These are phyloP conservation scores for Cichladusa arquata DNA, from an alignment of 2,113 vertebrate genomes.

Conservation along the genomic window DNA sequence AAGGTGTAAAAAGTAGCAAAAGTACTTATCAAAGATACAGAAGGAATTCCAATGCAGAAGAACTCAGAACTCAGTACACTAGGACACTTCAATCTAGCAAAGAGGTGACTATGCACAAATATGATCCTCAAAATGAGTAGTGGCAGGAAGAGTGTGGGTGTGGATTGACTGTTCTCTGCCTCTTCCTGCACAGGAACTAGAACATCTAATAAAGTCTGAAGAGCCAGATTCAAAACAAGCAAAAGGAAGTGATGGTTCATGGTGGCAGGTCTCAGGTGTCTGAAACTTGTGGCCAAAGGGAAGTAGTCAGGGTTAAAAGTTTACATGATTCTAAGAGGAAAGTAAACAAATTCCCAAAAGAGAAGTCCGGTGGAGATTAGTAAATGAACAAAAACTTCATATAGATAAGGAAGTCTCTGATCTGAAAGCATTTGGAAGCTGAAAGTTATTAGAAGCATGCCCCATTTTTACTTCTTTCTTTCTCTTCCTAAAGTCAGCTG, in stretches of 20 bases:
- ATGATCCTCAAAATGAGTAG: not conserved
- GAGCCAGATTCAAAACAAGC: not conserved
- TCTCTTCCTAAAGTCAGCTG: not conserved
- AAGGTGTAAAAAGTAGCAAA: not conserved
- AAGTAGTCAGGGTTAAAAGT: constrained; percentile 10
- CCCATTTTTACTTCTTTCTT: not conserved
- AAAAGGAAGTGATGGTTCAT: not conserved
- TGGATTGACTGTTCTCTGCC: not conserved
- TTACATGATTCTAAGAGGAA: not conserved
- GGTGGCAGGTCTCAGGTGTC: not conserved
- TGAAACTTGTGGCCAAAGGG: not conserved
- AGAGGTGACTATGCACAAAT: not conserved
- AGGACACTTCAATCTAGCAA: not conserved
- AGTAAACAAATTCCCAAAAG: not conserved
- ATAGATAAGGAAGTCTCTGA: not conserved
- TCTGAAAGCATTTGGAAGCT: not conserved
- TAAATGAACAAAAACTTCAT: not conserved
- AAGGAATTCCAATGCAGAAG: not conserved
- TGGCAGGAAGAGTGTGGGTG: not conserved
- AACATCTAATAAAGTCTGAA: not conserved
- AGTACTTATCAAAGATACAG: not conserved
- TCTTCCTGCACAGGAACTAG: not conserved
- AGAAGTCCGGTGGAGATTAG: not conserved
- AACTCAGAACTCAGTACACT: not conserved
- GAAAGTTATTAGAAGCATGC: not conserved